These are phyloP conservation scores for Telmatherina bonti DNA, from an alignment of 2,797 vertebrate genomes.

Conservation along the genomic window DNA sequence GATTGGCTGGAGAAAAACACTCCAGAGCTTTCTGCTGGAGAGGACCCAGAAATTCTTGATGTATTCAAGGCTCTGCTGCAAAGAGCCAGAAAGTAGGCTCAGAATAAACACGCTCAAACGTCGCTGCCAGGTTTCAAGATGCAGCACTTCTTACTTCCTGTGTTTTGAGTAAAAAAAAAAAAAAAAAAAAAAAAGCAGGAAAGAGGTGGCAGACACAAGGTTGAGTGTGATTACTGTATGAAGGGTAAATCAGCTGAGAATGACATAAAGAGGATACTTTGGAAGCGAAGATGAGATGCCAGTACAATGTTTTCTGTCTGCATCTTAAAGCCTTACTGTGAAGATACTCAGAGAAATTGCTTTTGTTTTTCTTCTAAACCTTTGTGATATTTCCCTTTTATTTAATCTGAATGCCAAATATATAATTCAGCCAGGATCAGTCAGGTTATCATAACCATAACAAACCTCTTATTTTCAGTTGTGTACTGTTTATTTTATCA, in stretches of 20 bases:
- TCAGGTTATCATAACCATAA: background rate
- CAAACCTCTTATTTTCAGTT: slow-evolving; percentile 33
- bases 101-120: slow-evolving; percentile 26
- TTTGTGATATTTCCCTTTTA: slow-evolving; percentile 24
- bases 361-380: slow-evolving; percentile 19
- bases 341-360: slow-evolving; percentile 21
- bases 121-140: slow-evolving; percentile 50
- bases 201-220: slow-evolving; percentile 36
- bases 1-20: slow-evolving; percentile 90
- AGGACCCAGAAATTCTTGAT: slow-evolving; percentile 83
- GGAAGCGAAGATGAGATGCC: background rate
- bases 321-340: slow-evolving; percentile 49
- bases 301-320: slow-evolving; percentile 5
- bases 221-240: slow-evolving; percentile 28
- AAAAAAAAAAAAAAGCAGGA: background rate
- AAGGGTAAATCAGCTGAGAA: slow-evolving; percentile 11
- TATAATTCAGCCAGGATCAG: slow-evolving; percentile 48
- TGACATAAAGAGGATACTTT: slow-evolving; percentile 1
- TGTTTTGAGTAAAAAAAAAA: slow-evolving; percentile 30
- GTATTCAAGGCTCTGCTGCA: slow-evolving; percentile 84
- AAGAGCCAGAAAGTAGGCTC: slow-evolving; percentile 79
- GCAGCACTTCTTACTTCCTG: slow-evolving; percentile 13
- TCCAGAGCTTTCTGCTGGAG: slow-evolving; percentile 81
- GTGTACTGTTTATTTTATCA: slow-evolving; percentile 53
- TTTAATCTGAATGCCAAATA: slow-evolving; percentile 55